These are phyloP conservation scores for Brenthis daphne DNA, from an alignment of 2,888 invertebrate species.

Conservation along the genomic window DNA sequence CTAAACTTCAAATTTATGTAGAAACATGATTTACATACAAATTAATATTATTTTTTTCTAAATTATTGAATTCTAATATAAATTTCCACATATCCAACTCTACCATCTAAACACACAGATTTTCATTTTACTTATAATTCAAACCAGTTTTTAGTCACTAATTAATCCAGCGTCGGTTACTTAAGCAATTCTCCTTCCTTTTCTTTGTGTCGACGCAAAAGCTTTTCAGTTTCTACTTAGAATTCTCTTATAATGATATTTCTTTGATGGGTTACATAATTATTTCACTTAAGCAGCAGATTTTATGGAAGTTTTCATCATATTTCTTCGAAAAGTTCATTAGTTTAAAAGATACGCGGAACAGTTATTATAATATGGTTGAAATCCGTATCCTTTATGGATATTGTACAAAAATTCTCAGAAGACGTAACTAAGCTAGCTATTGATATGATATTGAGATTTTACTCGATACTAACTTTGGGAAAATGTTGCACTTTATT, in stretches of 20 bases:
- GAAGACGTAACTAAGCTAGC: too few relatives aligned
- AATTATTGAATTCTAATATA: background rate
- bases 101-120: slow-evolving; percentile 5
- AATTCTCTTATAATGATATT: slow-evolving; percentile 22
- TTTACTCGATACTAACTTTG: too few relatives aligned
- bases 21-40: background rate
- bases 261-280: slow-evolving; percentile 13
- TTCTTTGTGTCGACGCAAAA: slow-evolving; percentile 25
- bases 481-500: too few relatives aligned
- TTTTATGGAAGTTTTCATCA: slow-evolving; percentile 1
- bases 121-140: slow-evolving; percentile 18
- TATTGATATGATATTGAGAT: too few relatives aligned
- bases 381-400: too few relatives aligned
- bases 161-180: slow-evolving; percentile 27
- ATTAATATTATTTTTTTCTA: too few relatives aligned
- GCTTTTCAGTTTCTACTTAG: slow-evolving; percentile 18
- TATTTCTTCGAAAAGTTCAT: background rate
- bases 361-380: background rate
- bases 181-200: slow-evolving; percentile 28
- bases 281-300: slow-evolving; percentile 3
- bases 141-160: slow-evolving; percentile 28
- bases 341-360: background rate
- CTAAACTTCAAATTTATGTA: background rate
- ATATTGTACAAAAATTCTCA: too few relatives aligned
- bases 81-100: background rate